Base-by-base conservation (phyloP, 2,797 vertebrate species). In the Aphelocoma californica region DNA sequence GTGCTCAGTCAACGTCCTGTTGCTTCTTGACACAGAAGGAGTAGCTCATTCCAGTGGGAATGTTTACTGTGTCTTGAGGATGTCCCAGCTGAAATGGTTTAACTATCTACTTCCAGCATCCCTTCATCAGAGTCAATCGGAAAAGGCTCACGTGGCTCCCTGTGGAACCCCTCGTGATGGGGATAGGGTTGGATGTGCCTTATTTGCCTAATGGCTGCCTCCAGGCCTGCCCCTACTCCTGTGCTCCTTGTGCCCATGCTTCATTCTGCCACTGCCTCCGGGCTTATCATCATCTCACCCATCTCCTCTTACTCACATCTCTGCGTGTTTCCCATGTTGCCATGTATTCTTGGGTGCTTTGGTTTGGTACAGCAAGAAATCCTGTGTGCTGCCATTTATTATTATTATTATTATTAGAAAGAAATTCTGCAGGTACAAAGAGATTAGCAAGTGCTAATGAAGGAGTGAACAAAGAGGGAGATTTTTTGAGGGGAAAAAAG, bases 111-210 rank as follows among this genome's bases (percentile, higher is more conserved):
- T 19, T 56, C 36, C 75, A 79, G 50, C 85, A 87, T 84, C 69
- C 80, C 51, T 81, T 90, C 89, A 81, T 91, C 84, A 92, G 53
- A 75, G 75, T 9, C 82, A 69, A 62, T 56, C 40, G 8, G n/a
- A 61, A 61, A 40, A 64, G 51, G 9, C 12, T 83, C 64, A 85
- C 7, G 3, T 90, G 77, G 32, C 18, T 91, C 72, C 28, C 31
- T 3, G 31, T 47, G 88, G 80, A 93, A 74, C 48, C 54, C 47
- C 47, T 78, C 29, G 24, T 54, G 64, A 61, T 74, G 65, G 79
- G 78, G 28, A 53, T 38, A 3, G 0, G 29, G 32, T 3, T 81
- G 51, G 7, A 40, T 3, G 36, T 32, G 61, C 45, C 73, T 54
- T 2, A 69, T 93, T 90, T 94, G 57, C 61, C 48, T 92, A 81